These are phyloP conservation scores for Triplophysa tibetana DNA, from an alignment of 2,113 vertebrate genomes.

Conservation along the genomic window DNA sequence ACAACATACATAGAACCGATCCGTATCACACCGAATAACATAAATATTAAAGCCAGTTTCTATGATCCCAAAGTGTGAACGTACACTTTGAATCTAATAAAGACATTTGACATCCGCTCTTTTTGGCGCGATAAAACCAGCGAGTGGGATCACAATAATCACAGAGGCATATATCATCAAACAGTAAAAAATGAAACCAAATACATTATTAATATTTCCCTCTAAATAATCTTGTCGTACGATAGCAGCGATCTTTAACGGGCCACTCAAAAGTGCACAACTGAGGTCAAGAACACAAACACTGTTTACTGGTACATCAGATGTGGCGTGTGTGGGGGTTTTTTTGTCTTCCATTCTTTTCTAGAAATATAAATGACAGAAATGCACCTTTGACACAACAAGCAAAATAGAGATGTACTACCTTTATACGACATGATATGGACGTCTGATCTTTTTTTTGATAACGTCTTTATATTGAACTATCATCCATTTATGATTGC, in stretches of 20 bases:
- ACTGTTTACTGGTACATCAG: conserved; percentile 75
- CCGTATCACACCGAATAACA: conserved; percentile 32
- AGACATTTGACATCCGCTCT: conserved; percentile 67
- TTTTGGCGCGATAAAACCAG: conserved; percentile 71
- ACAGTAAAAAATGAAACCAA: conserved; percentile 21
- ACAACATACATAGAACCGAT: conserved; percentile 48
- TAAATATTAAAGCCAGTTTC: conserved; percentile 42
- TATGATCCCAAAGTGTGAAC: conserved; percentile 21
- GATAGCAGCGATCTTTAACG: conserved; percentile 84
- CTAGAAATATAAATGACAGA: conserved; percentile 65
- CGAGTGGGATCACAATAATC: conserved; percentile 51
- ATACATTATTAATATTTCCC: conserved; percentile 10
- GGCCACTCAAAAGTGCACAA: conserved; percentile 85
- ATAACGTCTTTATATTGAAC: conserved; percentile 9
- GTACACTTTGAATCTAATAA: conserved; percentile 25
- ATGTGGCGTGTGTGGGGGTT: conserved; percentile 24
- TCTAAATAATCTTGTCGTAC: conserved; percentile 68
- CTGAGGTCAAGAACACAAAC: conserved; percentile 86
- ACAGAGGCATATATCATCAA: conserved; percentile 64
- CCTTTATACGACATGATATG: too few species aligned
- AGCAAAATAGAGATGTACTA: conserved; percentile 30
- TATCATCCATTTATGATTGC: conserved; percentile 14
- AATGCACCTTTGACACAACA: conserved; percentile 19
- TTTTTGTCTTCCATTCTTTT: conserved; percentile 45
- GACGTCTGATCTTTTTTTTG: background rate